phyloP scores from a whole-genome alignment of 2,888 invertebrate species.

The Nasonia oneida region DNA sequence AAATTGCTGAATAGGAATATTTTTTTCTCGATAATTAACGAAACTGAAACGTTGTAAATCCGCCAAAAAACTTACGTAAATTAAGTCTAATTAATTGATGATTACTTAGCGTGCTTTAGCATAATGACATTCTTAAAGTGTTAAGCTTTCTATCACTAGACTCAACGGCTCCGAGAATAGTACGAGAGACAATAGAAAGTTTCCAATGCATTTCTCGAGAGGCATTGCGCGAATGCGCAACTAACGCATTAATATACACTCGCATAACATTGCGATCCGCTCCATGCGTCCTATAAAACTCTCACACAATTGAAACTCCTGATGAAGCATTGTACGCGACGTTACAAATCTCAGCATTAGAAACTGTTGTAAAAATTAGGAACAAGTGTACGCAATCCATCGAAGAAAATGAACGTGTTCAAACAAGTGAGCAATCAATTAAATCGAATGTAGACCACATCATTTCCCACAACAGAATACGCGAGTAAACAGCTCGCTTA shows the following conservation, averaged over 20 bases:
- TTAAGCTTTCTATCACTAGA: constrained; percentile 8
- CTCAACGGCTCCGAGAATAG: constrained; percentile 1
- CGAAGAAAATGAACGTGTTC: background rate
- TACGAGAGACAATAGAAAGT: constrained; percentile 49
- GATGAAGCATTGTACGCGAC: background rate
- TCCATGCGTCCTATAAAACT: background rate
- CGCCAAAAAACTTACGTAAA: background rate
- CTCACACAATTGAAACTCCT: background rate
- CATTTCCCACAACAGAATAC: background rate
- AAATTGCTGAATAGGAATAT: too few relatives aligned
- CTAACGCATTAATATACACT: constrained; percentile 26
- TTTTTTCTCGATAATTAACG: too few relatives aligned
- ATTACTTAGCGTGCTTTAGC: background rate
- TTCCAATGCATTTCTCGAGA: constrained; percentile 24
- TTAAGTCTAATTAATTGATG: constrained; percentile 22
- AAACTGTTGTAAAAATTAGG: background rate
- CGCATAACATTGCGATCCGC: background rate
- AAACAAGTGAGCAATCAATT: background rate
- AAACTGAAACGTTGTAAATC: too few relatives aligned
- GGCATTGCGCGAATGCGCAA: constrained; percentile 15
- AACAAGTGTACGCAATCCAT: background rate
- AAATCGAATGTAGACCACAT: background rate
- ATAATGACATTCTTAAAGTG: constrained; percentile 23
- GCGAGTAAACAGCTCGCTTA: constrained; percentile 2
- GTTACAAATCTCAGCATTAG: background rate